Percentiles rank a stretch among this genome's conserved stretches.
Conservation (phyloP, 2,888 invertebrate genomes). For the Ganaspis brasiliensis region DNA sequence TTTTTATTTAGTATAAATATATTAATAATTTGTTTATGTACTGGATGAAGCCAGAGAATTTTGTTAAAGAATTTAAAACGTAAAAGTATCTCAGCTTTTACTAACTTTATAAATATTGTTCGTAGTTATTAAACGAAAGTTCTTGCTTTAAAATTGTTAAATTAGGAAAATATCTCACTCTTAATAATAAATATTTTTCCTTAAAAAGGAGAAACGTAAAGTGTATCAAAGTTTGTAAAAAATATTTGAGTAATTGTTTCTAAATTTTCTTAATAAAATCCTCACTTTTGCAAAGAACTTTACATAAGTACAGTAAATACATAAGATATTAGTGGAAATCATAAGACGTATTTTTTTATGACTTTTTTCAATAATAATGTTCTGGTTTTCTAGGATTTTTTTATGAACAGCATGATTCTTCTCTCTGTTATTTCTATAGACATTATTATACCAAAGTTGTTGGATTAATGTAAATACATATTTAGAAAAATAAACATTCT, state of each 20-base stretch:
- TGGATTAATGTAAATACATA: background rate
- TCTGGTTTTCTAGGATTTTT: background rate
- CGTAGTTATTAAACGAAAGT: background rate
- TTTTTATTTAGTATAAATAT: constrained; percentile 26
- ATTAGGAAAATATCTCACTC: too few species aligned
- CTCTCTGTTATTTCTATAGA: constrained; percentile 10
- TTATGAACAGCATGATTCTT: background rate
- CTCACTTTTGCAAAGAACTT: background rate
- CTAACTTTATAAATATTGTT: background rate
- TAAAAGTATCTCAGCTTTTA: background rate
- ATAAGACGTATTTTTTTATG: background rate
- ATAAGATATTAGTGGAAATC: background rate
- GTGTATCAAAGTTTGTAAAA: too few species aligned
- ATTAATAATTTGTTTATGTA: constrained; percentile 5
- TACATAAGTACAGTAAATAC: background rate
- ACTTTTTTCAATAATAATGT: background rate
- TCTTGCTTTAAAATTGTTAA: background rate
- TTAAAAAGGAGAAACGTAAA: too few species aligned
- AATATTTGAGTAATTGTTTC: too few species aligned
- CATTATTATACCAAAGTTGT: constrained; percentile 10
- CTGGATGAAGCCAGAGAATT: background rate
- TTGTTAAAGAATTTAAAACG: constrained; percentile 8
- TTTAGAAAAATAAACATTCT: constrained; percentile 6
- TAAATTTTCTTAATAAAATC: too few species aligned
- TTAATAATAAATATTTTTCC: too few species aligned